Percentiles rank a stretch among this genome's conserved stretches.
Evolutionary conservation across 2,113 vertebrate genomes (phyloP).

Genomic region (Potamarius usumacintae): DNA sequence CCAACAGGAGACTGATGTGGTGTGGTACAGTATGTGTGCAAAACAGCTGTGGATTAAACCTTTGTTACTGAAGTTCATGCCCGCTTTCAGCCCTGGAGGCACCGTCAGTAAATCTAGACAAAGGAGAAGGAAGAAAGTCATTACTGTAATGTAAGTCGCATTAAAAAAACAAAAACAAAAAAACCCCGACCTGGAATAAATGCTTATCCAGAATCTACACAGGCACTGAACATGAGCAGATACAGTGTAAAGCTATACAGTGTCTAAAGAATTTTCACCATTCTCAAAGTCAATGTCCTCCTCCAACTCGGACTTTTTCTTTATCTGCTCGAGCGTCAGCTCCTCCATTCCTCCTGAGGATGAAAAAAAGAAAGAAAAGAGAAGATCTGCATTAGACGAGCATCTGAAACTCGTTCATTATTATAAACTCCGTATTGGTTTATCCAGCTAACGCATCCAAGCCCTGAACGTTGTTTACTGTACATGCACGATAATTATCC

Average conservation of each 20-base stretch:
- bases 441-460: background rate
- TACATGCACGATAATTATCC: too few species aligned
- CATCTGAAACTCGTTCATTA: background rate
- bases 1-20: background rate
- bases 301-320: slow-evolving; percentile 73
- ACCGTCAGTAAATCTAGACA: slow-evolving; percentile 78
- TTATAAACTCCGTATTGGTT: background rate
- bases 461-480: background rate
- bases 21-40: background rate
- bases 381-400: background rate
- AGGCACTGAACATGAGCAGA: background rate
- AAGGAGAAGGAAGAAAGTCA: background rate
- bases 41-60: slow-evolving; percentile 60
- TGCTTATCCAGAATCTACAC: background rate
- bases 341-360: slow-evolving; percentile 86
- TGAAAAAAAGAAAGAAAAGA: background rate
- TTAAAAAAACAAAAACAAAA: too few species aligned
- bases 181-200: background rate
- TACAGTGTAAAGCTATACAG: background rate
- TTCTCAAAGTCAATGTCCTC: slow-evolving; percentile 85
- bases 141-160: background rate
- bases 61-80: slow-evolving; percentile 81
- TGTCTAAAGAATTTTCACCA: slow-evolving; percentile 61
- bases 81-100: slow-evolving; percentile 82
- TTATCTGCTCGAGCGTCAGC: slow-evolving; percentile 81